Evolutionary conservation across 1,140 invertebrate species (phyloP), one percentile per base, ranked within the genome.

Genomic region (Spodoptera litura): DNA sequence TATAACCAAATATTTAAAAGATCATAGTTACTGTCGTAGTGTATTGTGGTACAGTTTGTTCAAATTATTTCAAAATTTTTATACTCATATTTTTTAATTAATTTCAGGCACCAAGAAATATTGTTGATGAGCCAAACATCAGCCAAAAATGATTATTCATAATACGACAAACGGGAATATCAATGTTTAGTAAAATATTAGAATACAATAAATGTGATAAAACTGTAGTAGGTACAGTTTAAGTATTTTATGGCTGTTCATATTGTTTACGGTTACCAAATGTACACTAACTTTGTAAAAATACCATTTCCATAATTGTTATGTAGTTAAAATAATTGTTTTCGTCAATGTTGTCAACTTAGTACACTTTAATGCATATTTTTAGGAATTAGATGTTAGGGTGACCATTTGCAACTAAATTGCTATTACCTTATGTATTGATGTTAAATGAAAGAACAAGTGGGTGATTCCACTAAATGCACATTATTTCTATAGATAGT

Each of bases 81-180:
- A 11, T 10, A 44, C 15, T 20, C 2, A n/a, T 2, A 58, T 61
- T 84, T 13, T 58, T 78, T 53, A 83, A 85, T 77, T 81, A 73
- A 81, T 92, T 91, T 51, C 89, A 93, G 92, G 84, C 89, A 89
- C 86, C 90, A 92, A 87, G 92, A 93, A 59, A 89, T 93, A 81
- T 80, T 93, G 76, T 78, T 92, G 62, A 76, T 91, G 75, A 53
- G 81, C n/a, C 86, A 89, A 61, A 55, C 83, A 31, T 31, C 31
- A 71, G 61, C 84, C 76, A 91, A 79, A 74, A 88, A 81, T 74
- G 90, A 89, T 44, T 93, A 85, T 78, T 88, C 85, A 35, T 89
- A 71, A 78, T 52, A n/a, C 52, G 11, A 52, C 11, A 52, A 52
- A 31, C 6, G 49, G 25, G 11, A 52, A 53, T 52, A 27, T 13